phyloP scores from a whole-genome alignment of 2,113 vertebrate genomes.

The Suncus etruscus region DNA sequence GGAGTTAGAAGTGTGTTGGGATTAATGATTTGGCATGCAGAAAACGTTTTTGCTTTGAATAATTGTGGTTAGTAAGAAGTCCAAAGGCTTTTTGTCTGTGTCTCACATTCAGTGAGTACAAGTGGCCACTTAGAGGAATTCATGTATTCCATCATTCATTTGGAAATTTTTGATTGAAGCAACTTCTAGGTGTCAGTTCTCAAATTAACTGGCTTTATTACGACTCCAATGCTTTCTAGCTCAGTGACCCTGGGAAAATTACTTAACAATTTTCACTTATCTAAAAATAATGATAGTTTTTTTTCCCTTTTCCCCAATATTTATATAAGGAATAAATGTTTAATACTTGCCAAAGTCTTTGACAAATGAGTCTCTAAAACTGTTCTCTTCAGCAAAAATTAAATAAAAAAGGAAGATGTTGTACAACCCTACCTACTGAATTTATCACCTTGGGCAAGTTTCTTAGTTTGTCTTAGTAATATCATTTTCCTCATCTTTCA shows the following conservation, averaged over 20 bases:
- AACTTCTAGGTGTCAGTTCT: background rate
- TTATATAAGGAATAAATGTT: background rate
- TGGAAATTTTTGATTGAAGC: background rate
- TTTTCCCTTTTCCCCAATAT: background rate
- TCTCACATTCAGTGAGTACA: background rate
- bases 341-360: background rate
- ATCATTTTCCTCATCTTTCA: conserved; percentile 9
- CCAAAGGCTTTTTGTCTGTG: background rate
- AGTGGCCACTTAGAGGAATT: background rate
- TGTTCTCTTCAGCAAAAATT: background rate
- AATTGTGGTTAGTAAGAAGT: background rate
- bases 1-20: background rate
- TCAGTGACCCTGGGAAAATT: background rate
- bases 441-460: background rate
- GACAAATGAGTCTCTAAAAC: background rate
- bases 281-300: background rate
- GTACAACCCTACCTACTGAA: background rate
- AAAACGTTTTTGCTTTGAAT: background rate
- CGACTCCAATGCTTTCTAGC: background rate
- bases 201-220: background rate
- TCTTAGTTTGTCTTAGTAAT: background rate
- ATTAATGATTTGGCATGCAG: background rate
- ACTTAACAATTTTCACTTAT: background rate
- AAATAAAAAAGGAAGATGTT: background rate
- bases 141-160: background rate